Evolutionary conservation across 2,888 invertebrate genomes (phyloP).

Genomic region (Drosophila greeni): DNA sequence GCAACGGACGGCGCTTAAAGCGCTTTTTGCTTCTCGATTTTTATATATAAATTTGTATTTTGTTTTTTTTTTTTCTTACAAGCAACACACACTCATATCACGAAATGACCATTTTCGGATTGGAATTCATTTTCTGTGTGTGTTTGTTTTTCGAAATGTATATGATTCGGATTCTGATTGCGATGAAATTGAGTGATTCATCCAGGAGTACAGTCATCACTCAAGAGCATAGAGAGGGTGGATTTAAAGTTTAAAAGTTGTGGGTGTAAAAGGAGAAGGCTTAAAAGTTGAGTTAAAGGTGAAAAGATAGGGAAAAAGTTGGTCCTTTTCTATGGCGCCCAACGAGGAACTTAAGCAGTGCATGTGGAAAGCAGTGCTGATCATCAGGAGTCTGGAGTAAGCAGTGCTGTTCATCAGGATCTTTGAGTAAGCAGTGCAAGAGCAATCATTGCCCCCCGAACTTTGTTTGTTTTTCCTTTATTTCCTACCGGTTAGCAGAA

Average conservation of each 20-base stretch:
- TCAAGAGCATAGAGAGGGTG: conserved; percentile 7
- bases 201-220: conserved; percentile 37
- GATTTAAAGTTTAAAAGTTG: conserved; percentile 12
- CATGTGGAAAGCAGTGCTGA: not conserved
- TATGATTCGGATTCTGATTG: conserved; percentile 40
- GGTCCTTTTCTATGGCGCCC: conserved; percentile 5
- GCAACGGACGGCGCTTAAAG: conserved; percentile 52
- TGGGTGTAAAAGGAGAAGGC: not conserved
- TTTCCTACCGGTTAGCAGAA: not conserved
- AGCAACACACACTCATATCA: conserved; percentile 35
- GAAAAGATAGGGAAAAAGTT: not conserved
- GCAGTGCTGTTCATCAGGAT: too few species aligned
- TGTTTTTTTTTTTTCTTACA: conserved; percentile 28
- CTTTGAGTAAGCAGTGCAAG: conserved; percentile 3
- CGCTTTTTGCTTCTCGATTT: conserved; percentile 27
- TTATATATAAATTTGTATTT: not conserved
- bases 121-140: conserved; percentile 38
- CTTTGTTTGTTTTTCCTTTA: conserved; percentile 1
- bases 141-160: conserved; percentile 32
- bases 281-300: not conserved
- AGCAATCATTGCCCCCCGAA: not conserved
- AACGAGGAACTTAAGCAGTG: conserved; percentile 1
- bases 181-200: conserved; percentile 33
- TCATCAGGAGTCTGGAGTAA: not conserved
- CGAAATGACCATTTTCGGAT: conserved; percentile 42